These are phyloP conservation scores for Caenorhabditis tropicalis DNA, from an alignment of 1,140 invertebrate genomes.

Conservation along the genomic window DNA sequence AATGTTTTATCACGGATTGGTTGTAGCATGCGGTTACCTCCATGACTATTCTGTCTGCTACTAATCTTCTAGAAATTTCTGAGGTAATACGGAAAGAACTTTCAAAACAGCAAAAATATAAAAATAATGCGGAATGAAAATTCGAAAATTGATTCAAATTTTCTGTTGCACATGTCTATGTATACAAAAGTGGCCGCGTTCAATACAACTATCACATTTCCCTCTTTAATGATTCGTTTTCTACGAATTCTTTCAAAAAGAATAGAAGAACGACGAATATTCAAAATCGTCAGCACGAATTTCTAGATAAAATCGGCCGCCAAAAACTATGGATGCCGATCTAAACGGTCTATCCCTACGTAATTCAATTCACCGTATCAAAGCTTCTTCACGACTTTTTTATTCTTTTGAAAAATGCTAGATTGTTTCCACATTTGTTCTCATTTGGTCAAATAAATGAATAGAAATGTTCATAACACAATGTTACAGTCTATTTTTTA, in stretches of 20 bases:
- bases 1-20: neutral
- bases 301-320: neutral
- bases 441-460: too few species aligned
- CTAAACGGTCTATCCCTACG: neutral
- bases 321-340: conserved; percentile 11
- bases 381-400: neutral
- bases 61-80: neutral
- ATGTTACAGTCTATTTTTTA: too few species aligned
- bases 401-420: neutral
- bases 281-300: neutral
- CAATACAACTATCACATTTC: neutral
- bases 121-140: neutral
- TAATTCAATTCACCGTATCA: neutral
- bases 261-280: too few species aligned
- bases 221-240: too few species aligned
- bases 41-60: neutral
- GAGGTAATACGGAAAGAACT: neutral
- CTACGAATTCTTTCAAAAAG: too few species aligned
- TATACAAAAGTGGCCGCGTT: neutral
- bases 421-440: too few species aligned
- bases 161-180: too few species aligned
- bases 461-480: too few species aligned
- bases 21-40: neutral
- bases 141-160: neutral
- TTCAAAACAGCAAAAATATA: too few species aligned